Evolutionary conservation across 2,888 invertebrate species (phyloP).

Genomic region (Drosophila pegasa): DNA sequence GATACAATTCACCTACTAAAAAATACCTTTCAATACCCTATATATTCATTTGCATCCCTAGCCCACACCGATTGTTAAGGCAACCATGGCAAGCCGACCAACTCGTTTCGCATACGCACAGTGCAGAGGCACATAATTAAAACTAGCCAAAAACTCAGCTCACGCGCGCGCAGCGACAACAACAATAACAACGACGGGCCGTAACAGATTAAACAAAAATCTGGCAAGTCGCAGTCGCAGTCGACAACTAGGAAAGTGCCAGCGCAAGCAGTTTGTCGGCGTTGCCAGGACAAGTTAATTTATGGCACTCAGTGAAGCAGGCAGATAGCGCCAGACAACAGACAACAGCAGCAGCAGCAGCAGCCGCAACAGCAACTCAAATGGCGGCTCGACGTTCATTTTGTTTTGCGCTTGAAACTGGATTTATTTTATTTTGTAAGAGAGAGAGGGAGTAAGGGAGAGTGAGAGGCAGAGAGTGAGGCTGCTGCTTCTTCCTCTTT

Average conservation of each 20-base stretch:
- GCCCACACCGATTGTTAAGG: not conserved
- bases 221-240: slow-evolving; percentile 55
- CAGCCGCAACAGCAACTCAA: slow-evolving; percentile 45
- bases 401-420: slow-evolving; percentile 53
- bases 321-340: slow-evolving; percentile 57
- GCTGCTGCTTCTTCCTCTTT: not conserved
- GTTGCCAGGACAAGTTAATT: slow-evolving; percentile 74
- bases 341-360: slow-evolving; percentile 5
- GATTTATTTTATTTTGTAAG: slow-evolving; percentile 50
- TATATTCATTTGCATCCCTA: not conserved
- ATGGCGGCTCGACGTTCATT: slow-evolving; percentile 54
- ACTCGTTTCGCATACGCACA: slow-evolving; percentile 24
- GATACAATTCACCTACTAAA: not conserved
- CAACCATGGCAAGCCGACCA: slow-evolving; percentile 27
- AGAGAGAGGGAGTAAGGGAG: slow-evolving; percentile 4
- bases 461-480: too few relatives aligned
- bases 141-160: slow-evolving; percentile 30
- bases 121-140: slow-evolving; percentile 47
- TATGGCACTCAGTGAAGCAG: slow-evolving; percentile 76
- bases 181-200: slow-evolving; percentile 18
- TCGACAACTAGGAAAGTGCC: slow-evolving; percentile 55
- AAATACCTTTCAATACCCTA: not conserved
- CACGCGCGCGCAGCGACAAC: slow-evolving; percentile 1
- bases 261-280: slow-evolving; percentile 46
- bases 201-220: slow-evolving; percentile 65